Evolutionary conservation across 2,113 vertebrate species (phyloP), one percentile per base, ranked within the genome.

Genomic region (Hippocampus comes): DNA sequence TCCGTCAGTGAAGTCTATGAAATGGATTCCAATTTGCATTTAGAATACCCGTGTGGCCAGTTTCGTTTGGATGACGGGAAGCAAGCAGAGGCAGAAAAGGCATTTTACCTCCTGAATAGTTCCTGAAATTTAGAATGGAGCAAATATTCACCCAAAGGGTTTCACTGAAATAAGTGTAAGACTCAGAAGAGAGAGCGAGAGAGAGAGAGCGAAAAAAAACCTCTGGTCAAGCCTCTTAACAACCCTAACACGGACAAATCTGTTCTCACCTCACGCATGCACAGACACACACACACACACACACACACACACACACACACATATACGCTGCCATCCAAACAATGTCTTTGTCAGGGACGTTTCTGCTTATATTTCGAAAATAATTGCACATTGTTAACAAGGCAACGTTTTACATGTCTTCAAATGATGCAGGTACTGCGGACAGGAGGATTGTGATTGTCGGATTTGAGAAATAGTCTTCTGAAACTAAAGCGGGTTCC

Each of bases 351-450:
- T n/a, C n/a, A n/a, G n/a, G n/a, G n/a, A n/a, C n/a, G n/a, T n/a
- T n/a, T n/a, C n/a, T n/a, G n/a, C n/a, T n/a, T n/a, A n/a, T n/a
- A n/a, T n/a, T n/a, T n/a, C 80, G 41, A 72, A 49, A 41, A 82
- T 86, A 86, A 89, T 89, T 84, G 77, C 70, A 73, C 83, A 79
- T 70, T 70, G 82, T 86, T 81, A 86, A 82, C 56, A 10, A 84
- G 70, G 48, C 60, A 70, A 70, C 72, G 27, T 70, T 68, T 78
- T 60, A 63, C 76, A 80, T 9, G 17, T 80, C 74, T 53, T 21
- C 17, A 66, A 76, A 73, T 43, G 66, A 75, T 79, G 68, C 21
- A 14, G 23, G 21, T 46, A 65, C 5, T 15, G 1, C 9, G 1
- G 38, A 63, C 63, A 78, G 17, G 76, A 65, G 23, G 68, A 57